Base-by-base conservation (phyloP, 2,797 vertebrate species). In the Holocentrus rufus region DNA sequence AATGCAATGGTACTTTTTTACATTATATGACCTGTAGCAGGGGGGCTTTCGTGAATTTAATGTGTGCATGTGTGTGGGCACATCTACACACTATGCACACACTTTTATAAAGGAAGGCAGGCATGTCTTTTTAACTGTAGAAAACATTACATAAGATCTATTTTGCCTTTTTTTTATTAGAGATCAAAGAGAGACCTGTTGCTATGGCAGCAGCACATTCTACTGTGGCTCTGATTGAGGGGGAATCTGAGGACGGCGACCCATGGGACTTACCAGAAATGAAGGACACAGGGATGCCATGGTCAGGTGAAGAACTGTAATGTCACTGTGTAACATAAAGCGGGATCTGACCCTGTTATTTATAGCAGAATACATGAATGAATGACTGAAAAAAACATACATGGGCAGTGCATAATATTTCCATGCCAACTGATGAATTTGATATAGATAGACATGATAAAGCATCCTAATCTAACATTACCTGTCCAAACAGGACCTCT, bases 241-340 rank as follows among this genome's bases (percentile, higher is more conserved):
- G 62, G 4, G 86, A 85, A 30, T 77, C 71, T 1, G 70, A 74
- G 52, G 80, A 86, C 0, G 65, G 61, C 2, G 95, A 98, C 77
- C 95, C 95, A 0, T 98, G 97, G 98, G 92, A 95, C 71, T 73
- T 96, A 69, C 94, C 95, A 0, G 95, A 94, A 55, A 88, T 98
- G 42, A 90, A 92, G 85, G 93, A 95, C 82, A 93, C 85, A 0
- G 96, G 96, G 5, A 68, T 93, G 74, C 94, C 95, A 66, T 99
- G 97, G 97, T 93, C 87, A 89, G 89, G 92, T 93, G 56, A 76
- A 22, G 27, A 66, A 90, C 92, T 91, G 88, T 94, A 86, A 52
- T 79, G 9, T 52, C 5, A 39, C 3, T 14, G 25, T 42, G 7
- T 27, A 25, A 15, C 14, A 7, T 47, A 17, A 47, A 47, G 44